Conservation (phyloP, 2,888 invertebrate species). For the Cheiracanthium punctorium region DNA sequence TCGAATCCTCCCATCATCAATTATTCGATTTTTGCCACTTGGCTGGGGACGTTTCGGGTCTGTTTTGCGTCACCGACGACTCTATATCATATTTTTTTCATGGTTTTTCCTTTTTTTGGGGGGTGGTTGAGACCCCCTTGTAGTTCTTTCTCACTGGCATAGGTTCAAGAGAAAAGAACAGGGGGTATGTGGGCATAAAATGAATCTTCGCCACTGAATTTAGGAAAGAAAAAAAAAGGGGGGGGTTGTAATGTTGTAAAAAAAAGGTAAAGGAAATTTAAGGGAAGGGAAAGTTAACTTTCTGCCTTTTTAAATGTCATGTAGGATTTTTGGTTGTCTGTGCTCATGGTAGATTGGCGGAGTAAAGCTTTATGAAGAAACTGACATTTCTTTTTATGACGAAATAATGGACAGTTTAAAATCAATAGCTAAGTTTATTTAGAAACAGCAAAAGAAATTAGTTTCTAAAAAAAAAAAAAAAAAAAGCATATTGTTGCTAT, state of each 20-base stretch:
- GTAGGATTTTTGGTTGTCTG: background rate
- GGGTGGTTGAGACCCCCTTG: slow-evolving; percentile 13
- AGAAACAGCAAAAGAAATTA: too few relatives aligned
- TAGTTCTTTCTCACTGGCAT: slow-evolving; percentile 58
- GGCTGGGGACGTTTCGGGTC: slow-evolving; percentile 63
- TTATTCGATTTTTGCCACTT: slow-evolving; percentile 69
- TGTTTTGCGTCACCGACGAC: slow-evolving; percentile 65
- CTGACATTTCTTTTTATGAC: too few relatives aligned
- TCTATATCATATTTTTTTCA: slow-evolving; percentile 63
- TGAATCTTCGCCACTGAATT: slow-evolving; percentile 6
- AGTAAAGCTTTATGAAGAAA: too few relatives aligned
- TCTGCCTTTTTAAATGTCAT: background rate
- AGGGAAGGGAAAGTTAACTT: background rate
- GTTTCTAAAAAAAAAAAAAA: too few relatives aligned
- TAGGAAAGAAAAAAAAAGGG: background rate
- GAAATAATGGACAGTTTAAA: too few relatives aligned
- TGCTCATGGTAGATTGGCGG: background rate
- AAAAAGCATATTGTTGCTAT: too few relatives aligned
- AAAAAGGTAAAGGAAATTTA: background rate
- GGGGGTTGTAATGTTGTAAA: background rate
- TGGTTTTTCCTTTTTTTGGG: background rate
- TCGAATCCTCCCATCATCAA: slow-evolving; percentile 69
- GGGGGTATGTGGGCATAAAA: background rate
- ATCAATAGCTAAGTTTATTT: too few relatives aligned
- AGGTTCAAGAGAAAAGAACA: slow-evolving; percentile 38